Evolutionary conservation across 2,113 vertebrate species (phyloP), one percentile per base, ranked within the genome.

Genomic region (Nestor notabilis): DNA sequence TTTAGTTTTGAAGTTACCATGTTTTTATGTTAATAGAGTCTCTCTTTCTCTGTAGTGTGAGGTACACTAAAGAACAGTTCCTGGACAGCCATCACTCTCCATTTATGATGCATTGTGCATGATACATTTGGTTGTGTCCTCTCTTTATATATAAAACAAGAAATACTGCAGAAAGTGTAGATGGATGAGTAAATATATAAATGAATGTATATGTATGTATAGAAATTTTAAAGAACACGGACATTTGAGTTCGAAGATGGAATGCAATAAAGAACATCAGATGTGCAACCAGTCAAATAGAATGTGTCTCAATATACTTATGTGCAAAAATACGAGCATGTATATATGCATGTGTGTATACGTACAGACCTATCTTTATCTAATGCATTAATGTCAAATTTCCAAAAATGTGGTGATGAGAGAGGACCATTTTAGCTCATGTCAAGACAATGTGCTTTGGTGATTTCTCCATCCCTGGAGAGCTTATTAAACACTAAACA

Each of bases 401-500:
- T 93, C 93, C 83, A 92, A 94, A 97, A 98, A 96, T 90, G 68
- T 93, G 74, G 93, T 97, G 96, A 96, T 4, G 33, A 97, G 87
- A 84, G 46, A 95, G 98, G 97, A 97, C 97, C 50, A 4, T 96
- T 98, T 97, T 96, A 97, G 96, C 94, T 98, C 95, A 95, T 91
- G 89, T 97, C 95, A 97, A 95, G 98, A 97, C 98, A 98, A 97
- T 97, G 95, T 87, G 47, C 96, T 98, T 97, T 95, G 97, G 97
- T 98, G 97, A 97, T 98, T 98, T 98, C 94, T 95, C 83, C 64
- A 60, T 98, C 98, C 96, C 97, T 96, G 39, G 97, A 97, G 98
- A 96, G 94, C 76, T 97, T 98, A 98, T 98, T 98, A 98, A 98
- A 96, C 78, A 90, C 97, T 97, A 97, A 98, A 97, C 91, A 98